phyloP scores from a whole-genome alignment of 2,888 invertebrate genomes.

The Microdon myrmicae region DNA sequence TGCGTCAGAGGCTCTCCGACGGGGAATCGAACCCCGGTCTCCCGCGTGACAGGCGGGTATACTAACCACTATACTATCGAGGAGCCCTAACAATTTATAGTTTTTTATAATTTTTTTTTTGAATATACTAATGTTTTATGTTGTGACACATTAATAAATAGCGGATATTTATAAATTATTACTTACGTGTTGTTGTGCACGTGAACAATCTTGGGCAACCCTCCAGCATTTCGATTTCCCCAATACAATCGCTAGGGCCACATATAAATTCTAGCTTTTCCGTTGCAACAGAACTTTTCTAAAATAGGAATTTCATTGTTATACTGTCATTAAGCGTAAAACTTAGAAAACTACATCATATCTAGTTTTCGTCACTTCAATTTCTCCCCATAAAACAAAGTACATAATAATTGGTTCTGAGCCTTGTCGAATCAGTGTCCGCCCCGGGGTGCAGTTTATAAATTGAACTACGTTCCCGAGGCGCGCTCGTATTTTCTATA shows the following conservation, averaged over 20 bases:
- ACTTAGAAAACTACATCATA: slow-evolving; percentile 59
- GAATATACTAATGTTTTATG: too few relatives aligned
- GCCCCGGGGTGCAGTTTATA: slow-evolving; percentile 71
- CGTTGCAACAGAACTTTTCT: too few relatives aligned
- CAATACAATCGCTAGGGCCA: slow-evolving; percentile 60
- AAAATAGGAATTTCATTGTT: background rate
- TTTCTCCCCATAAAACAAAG: slow-evolving; percentile 74
- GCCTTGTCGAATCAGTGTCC: slow-evolving; percentile 73
- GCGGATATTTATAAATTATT: slow-evolving; percentile 1
- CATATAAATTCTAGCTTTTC: slow-evolving; percentile 55
- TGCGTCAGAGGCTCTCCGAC: too few relatives aligned
- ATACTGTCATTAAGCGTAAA: background rate
- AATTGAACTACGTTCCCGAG: slow-evolving; percentile 73
- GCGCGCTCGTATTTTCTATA: slow-evolving; percentile 71
- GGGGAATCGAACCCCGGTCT: too few relatives aligned
- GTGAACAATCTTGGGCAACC: slow-evolving; percentile 53
- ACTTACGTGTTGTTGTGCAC: slow-evolving; percentile 36
- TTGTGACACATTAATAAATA: too few relatives aligned
- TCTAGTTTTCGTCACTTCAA: slow-evolving; percentile 57
- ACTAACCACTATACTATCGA: too few relatives aligned
- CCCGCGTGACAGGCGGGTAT: too few relatives aligned
- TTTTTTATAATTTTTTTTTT: too few relatives aligned
- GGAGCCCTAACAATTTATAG: too few relatives aligned
- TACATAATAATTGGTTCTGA: slow-evolving; percentile 72
- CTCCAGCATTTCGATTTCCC: slow-evolving; percentile 61